A percentile compares a stretch with the other conserved stretches of the same genome.
Conservation (phyloP, 2,888 invertebrate genomes). For the Clivina fossor region DNA sequence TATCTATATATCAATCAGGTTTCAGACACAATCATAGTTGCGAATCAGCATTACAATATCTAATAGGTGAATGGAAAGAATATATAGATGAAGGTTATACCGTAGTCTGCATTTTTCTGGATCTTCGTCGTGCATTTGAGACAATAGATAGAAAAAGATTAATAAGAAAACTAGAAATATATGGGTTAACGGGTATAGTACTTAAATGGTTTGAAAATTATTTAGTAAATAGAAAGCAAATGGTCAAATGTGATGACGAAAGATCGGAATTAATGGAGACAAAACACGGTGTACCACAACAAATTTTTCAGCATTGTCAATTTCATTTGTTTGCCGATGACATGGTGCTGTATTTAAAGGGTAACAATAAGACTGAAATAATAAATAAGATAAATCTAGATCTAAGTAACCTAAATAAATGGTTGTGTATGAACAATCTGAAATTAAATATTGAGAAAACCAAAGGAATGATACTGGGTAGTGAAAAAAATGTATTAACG, state of each 20-base stretch:
- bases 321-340: too few species aligned
- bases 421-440: too few species aligned
- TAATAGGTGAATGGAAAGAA: slow-evolving; percentile 13
- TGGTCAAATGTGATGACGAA: too few species aligned
- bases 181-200: too few species aligned
- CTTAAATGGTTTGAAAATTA: too few species aligned
- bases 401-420: too few species aligned
- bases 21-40: slow-evolving; percentile 11
- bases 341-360: neutral
- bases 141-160: slow-evolving; percentile 4
- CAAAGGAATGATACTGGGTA: neutral
- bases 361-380: neutral
- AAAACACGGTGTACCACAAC: too few species aligned
- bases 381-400: neutral
- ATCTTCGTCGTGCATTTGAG: slow-evolving; percentile 2
- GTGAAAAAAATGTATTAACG: neutral
- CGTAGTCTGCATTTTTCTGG: slow-evolving; percentile 4
- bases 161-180: too few species aligned
- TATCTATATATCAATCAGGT: slow-evolving; percentile 5
- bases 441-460: neutral
- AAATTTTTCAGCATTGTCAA: too few species aligned
- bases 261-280: too few species aligned
- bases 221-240: too few species aligned
- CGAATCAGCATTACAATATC: slow-evolving; percentile 9
- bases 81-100: slow-evolving; percentile 6